Conservation (phyloP, 2,888 invertebrate genomes). For the Myopa tessellatipennis region DNA sequence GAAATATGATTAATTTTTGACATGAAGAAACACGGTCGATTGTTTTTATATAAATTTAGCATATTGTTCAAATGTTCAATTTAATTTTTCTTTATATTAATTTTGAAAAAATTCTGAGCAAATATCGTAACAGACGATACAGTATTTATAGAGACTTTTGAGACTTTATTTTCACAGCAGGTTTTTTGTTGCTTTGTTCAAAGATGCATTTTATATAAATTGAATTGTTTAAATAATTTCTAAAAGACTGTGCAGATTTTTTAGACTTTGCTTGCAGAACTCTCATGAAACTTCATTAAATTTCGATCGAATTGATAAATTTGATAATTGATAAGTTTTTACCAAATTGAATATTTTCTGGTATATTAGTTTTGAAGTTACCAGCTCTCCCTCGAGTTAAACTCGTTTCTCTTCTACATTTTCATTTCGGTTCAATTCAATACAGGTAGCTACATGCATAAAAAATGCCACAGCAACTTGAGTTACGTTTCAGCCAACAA, state of each 20-base stretch:
- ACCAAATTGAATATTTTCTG: background rate
- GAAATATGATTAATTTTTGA: too few species aligned
- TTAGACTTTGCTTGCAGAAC: background rate
- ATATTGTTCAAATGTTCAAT: too few species aligned
- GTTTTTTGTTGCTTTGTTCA: too few species aligned
- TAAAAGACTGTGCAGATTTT: background rate
- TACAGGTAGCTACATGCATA: constrained; percentile 47
- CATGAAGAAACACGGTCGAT: too few species aligned
- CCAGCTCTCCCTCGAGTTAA: background rate
- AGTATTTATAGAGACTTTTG: too few species aligned
- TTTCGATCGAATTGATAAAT: too few species aligned
- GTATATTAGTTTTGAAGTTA: background rate
- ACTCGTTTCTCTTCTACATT: constrained; percentile 36
- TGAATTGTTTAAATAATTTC: background rate
- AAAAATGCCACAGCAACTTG: constrained; percentile 29
- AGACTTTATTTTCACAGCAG: too few species aligned
- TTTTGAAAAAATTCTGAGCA: too few species aligned
- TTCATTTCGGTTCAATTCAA: constrained; percentile 47
- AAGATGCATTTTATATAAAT: background rate
- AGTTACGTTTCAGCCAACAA: constrained; percentile 22
- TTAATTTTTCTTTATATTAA: too few species aligned
- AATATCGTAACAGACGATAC: too few species aligned
- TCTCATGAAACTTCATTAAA: background rate
- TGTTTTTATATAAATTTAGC: too few species aligned
- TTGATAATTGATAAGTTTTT: background rate